Conservation (phyloP, 2,113 vertebrate species). For the Myanophis thanlyinensis region DNA sequence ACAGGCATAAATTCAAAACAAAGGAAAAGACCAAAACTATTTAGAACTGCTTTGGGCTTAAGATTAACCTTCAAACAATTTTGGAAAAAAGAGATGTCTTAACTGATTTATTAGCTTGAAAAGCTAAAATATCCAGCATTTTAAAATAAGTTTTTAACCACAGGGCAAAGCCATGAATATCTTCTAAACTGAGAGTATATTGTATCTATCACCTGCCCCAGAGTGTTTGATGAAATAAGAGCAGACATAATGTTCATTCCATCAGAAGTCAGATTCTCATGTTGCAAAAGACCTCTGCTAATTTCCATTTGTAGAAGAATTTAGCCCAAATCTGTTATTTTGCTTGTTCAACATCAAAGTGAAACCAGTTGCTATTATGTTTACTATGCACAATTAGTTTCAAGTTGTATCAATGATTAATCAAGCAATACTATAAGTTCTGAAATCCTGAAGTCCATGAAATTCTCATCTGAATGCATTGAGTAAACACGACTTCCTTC, state of each 20-base stretch:
- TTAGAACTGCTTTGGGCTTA: not conserved
- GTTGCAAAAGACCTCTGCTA: constrained; percentile 42
- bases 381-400: constrained; percentile 54
- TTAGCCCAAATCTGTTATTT: constrained; percentile 46
- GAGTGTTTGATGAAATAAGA: constrained; percentile 1
- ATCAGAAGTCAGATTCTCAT: constrained; percentile 46
- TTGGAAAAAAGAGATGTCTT: not conserved
- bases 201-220: not conserved
- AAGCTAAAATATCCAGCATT: not conserved
- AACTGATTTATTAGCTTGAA: not conserved
- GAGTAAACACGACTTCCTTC: constrained; percentile 48
- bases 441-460: constrained; percentile 54
- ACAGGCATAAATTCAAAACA: not conserved
- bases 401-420: constrained; percentile 53
- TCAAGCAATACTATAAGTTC: constrained; percentile 49
- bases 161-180: constrained; percentile 7
- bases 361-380: constrained; percentile 50
- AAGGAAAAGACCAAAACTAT: not conserved
- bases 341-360: constrained; percentile 56
- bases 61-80: not conserved
- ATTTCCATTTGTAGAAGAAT: constrained; percentile 56
- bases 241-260: constrained; percentile 31
- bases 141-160: not conserved
- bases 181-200: not conserved
- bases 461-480: constrained; percentile 61